A percentile compares a stretch with the other conserved stretches of the same genome.
phyloP scores from a whole-genome alignment of 1,140 invertebrate species.

The Cotesia glomerata region DNA sequence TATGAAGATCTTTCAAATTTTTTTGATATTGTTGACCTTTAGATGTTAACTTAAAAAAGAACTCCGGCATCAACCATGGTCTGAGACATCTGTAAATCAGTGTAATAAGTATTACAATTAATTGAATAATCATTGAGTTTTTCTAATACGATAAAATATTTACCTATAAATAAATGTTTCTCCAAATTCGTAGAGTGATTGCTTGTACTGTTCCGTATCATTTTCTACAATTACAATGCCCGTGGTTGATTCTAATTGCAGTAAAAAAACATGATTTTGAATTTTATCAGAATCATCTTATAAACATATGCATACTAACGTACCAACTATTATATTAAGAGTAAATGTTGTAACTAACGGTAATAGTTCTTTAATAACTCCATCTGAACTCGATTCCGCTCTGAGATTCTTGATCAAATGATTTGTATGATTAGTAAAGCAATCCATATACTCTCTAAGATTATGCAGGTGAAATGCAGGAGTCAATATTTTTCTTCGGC shows the following conservation, averaged over 20 bases:
- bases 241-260: conserved; percentile 42
- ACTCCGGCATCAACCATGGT: conserved; percentile 31
- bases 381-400: conserved; percentile 41
- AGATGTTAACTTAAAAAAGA: conserved; percentile 27
- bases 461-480: conserved; percentile 89
- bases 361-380: conserved; percentile 63
- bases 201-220: conserved; percentile 41
- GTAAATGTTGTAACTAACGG: conserved; percentile 67
- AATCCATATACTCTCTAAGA: conserved; percentile 74
- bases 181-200: conserved; percentile 36
- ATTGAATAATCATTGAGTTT: background rate
- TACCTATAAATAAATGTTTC: conserved; percentile 33
- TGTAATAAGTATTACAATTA: background rate
- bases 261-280: background rate
- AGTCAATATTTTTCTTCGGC: conserved; percentile 78
- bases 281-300: conserved; percentile 14
- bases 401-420: conserved; percentile 64
- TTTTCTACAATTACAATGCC: conserved; percentile 32
- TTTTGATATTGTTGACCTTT: conserved; percentile 34
- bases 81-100: conserved; percentile 17
- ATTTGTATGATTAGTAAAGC: conserved; percentile 71
- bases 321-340: conserved; percentile 73
- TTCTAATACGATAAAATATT: background rate
- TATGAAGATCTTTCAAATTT: conserved; percentile 32
- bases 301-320: too few species aligned